Evolutionary conservation across 2,888 invertebrate genomes (phyloP).

Genomic region (Azorinus chamasolen): DNA sequence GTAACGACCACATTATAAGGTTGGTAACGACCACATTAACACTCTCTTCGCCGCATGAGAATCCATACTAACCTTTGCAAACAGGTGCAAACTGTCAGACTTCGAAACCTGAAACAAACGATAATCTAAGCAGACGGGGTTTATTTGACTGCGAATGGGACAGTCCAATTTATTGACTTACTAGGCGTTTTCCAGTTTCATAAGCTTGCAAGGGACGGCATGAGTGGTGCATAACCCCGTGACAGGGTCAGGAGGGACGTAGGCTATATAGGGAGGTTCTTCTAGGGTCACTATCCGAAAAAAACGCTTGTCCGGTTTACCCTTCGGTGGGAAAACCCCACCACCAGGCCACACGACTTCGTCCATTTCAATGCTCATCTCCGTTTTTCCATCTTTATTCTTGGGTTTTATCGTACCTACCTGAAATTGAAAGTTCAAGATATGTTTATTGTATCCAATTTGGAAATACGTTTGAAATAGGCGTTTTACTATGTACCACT

Average conservation of each 20-base stretch:
- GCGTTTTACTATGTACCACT: too few species aligned
- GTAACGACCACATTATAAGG: too few species aligned
- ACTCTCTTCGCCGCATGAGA: too few species aligned
- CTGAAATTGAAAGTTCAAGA: too few species aligned
- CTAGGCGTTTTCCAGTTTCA: constrained; percentile 35
- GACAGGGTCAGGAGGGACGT: constrained; percentile 93
- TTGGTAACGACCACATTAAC: too few species aligned
- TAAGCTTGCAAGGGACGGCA: constrained; percentile 71
- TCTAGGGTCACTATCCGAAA: constrained; percentile 96
- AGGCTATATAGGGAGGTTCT: constrained; percentile 98
- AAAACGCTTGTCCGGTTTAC: constrained; percentile 98
- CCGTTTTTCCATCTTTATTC: constrained; percentile 80
- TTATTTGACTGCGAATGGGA: too few species aligned
- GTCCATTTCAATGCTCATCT: constrained; percentile 95
- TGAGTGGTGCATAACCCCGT: constrained; percentile 69
- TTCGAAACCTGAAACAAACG: too few species aligned
- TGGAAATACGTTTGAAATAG: too few species aligned
- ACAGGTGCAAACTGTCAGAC: too few species aligned
- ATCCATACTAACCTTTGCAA: too few species aligned
- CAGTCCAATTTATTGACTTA: too few species aligned
- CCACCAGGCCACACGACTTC: constrained; percentile 99
- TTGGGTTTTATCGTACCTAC: constrained; percentile 93
- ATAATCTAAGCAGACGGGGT: too few species aligned
- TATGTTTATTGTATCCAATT: background rate
- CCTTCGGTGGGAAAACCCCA: constrained; percentile 97